These are phyloP conservation scores for Callipepla californica DNA, from an alignment of 2,113 vertebrate species.

Conservation along the genomic window DNA sequence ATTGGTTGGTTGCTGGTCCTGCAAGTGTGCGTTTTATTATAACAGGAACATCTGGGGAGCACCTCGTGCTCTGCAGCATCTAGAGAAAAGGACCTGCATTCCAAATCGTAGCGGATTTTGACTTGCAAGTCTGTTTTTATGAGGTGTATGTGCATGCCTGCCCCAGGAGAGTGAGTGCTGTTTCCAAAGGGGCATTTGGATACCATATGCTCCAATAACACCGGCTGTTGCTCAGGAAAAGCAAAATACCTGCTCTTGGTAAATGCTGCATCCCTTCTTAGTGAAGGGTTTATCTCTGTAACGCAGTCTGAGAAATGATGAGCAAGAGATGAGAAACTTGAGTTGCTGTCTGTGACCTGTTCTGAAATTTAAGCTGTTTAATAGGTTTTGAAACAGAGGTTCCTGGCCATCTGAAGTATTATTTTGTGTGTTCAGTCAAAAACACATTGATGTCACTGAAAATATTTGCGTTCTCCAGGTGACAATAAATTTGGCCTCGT, in stretches of 20 bases:
- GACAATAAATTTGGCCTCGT: neutral
- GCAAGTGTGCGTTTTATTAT: neutral
- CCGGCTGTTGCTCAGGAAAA: neutral
- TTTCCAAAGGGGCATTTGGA: slow-evolving; percentile 51
- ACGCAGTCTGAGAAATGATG: neutral
- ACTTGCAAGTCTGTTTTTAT: slow-evolving; percentile 70
- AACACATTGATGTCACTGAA: neutral
- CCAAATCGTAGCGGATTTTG: neutral
- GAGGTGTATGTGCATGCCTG: slow-evolving; percentile 51
- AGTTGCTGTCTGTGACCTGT: neutral
- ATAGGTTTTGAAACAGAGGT: neutral
- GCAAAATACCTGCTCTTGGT: neutral
- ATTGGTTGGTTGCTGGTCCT: neutral
- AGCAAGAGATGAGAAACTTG: neutral
- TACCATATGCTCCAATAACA: slow-evolving; percentile 49
- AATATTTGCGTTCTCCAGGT: neutral
- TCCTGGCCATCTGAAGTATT: neutral
- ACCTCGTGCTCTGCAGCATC: neutral
- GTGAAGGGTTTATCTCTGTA: neutral
- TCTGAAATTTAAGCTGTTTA: neutral
- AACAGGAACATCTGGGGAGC: slow-evolving; percentile 40
- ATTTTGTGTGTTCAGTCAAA: neutral
- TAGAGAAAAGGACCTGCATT: slow-evolving; percentile 15
- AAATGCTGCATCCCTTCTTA: neutral
- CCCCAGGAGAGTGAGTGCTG: neutral